A percentile compares a stretch with the other conserved stretches of the same genome.
Conservation (phyloP, 2,113 vertebrate genomes). For the Willisornis vidua region DNA sequence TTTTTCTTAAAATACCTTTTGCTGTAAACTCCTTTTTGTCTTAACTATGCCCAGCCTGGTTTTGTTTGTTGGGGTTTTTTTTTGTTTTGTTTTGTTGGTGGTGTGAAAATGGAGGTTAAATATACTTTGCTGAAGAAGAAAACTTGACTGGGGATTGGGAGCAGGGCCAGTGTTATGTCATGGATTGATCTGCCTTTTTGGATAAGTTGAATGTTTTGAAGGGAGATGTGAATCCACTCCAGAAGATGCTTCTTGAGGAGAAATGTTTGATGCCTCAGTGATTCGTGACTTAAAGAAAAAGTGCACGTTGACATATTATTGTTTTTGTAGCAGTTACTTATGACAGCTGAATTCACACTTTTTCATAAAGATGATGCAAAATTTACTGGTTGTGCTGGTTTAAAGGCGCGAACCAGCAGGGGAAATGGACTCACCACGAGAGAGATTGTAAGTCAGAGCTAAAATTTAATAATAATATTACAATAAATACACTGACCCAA, state of each 20-base stretch:
- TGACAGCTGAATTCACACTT: background rate
- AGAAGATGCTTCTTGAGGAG: background rate
- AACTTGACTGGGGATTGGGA: background rate
- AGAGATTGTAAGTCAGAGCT: no score
- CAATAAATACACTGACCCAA: no score
- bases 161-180: background rate
- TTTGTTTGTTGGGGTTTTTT: background rate
- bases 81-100: background rate
- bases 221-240: background rate
- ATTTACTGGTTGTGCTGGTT: no score
- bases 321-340: background rate
- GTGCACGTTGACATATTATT: background rate
- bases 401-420: no score
- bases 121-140: background rate
- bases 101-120: background rate
- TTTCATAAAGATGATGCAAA: background rate
- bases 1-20: background rate
- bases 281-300: background rate
- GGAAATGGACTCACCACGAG: no score
- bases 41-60: background rate
- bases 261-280: background rate
- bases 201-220: background rate
- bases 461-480: no score
- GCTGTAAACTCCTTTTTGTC: background rate
- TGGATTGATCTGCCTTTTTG: background rate